phyloP scores from a whole-genome alignment of 1,140 invertebrate species.

The Tetramorium parvispinum region DNA sequence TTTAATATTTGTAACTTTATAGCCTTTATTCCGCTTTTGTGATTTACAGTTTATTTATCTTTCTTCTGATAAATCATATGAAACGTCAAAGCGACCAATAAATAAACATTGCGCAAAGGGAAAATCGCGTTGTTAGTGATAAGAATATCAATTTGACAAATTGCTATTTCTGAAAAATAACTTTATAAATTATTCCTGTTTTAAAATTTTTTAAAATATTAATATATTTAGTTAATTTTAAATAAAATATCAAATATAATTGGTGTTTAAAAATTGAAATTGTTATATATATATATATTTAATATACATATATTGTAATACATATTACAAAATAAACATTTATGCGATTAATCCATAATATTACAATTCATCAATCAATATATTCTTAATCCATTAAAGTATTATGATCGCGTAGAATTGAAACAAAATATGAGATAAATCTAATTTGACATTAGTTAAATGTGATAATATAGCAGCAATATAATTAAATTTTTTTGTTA shows the following conservation, averaged over 20 bases:
- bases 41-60: slow-evolving; percentile 29
- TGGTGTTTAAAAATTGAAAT: background rate
- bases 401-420: background rate
- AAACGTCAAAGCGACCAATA: slow-evolving; percentile 36
- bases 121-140: background rate
- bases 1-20: background rate
- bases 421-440: slow-evolving; percentile 5
- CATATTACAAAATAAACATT: background rate
- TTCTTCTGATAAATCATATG: background rate
- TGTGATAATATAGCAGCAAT: background rate
- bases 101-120: background rate
- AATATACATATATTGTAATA: background rate
- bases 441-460: background rate
- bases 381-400: background rate
- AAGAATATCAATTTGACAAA: slow-evolving; percentile 10
- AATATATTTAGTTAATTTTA: background rate
- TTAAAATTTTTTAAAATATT: background rate
- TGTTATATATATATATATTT: background rate
- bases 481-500: background rate
- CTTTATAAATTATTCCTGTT: slow-evolving; percentile 5
- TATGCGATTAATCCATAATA: background rate
- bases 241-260: background rate
- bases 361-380: background rate
- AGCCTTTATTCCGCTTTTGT: background rate
- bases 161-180: background rate